Evolutionary conservation across 2,888 invertebrate species (phyloP), one percentile per base, ranked within the genome.

Genomic region (Meganola albula): DNA sequence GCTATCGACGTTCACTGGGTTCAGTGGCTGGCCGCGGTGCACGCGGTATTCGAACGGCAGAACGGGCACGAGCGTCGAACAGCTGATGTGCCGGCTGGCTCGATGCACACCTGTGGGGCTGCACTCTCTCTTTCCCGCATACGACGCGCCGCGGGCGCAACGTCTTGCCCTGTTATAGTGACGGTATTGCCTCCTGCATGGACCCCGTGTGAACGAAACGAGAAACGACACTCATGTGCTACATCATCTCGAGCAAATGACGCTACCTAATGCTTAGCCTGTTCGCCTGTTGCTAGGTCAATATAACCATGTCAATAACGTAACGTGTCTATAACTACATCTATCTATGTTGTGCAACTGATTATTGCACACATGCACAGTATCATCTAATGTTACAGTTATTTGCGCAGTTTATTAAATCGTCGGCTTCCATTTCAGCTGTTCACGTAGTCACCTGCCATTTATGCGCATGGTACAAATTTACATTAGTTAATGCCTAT

Each of bases 71-170:
- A 63, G 44, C 44, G 54, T 40, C 56, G 74, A 82, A 78, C 78
- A 80, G 79, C 78, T 82, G 82, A 80, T 74, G 66, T 48, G 62
- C 67, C 73, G 73, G 69, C 71, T 67, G 75, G 53, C 44, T 51
- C 42, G 31, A 40, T 66, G 74, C 79, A 78, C 83, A 82, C 83
- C 83, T 82, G 83, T 80, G 75, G 51, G n/a, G 48, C 49, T 35
- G 53, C 73, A 71, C 76, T 76, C 78, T 78, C 78, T 78, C 76
- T 74, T 69, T 75, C 73, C 54, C 69, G 58, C 76, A 58, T 63
- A 56, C 51, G 34, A 52, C 48, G 63, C 61, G 60, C 48, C 35
- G 49, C 51, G 62, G 60, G 52, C 73, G 71, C 72, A 67, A 38
- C 62, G 59, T 67, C 63, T 65, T 63, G 69, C 58, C 58, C 63